A percentile compares a stretch with the other conserved stretches of the same genome.
Evolutionary conservation across 2,113 vertebrate species (phyloP).

Genomic region (Apodemus speciosus): DNA sequence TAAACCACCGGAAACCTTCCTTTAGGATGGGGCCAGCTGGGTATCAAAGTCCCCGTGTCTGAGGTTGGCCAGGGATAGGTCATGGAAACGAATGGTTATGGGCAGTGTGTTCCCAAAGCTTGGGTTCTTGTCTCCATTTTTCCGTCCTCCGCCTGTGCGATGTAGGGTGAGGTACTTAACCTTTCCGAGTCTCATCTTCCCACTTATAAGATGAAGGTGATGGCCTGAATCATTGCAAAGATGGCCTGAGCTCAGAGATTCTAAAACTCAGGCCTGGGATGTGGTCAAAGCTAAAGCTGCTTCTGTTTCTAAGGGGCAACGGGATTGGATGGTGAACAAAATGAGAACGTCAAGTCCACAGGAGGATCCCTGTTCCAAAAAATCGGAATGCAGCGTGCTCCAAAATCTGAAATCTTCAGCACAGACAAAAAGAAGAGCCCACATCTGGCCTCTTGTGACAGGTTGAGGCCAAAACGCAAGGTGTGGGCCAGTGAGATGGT

Average conservation of each 20-base stretch:
- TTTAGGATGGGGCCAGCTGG: neutral
- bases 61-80: neutral
- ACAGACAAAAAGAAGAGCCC: neutral
- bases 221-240: fast-evolving
- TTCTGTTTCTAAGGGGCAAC: slow-evolving; percentile 11
- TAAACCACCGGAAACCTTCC: neutral
- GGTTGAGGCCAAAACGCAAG: neutral
- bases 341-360: neutral
- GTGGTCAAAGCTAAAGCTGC: neutral
- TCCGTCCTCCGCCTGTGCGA: neutral
- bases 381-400: neutral
- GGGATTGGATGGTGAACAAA: neutral
- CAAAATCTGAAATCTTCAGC: neutral
- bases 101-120: no score
- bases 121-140: neutral
- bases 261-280: neutral
- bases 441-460: neutral
- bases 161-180: neutral
- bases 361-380: neutral
- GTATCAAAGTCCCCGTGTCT: neutral
- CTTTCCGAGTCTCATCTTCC: neutral
- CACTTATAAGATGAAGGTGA: neutral
- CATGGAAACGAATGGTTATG: neutral
- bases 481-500: neutral
- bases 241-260: neutral